phyloP scores from a whole-genome alignment of 2,113 vertebrate species.

The Oxygymnocypris stewartii region DNA sequence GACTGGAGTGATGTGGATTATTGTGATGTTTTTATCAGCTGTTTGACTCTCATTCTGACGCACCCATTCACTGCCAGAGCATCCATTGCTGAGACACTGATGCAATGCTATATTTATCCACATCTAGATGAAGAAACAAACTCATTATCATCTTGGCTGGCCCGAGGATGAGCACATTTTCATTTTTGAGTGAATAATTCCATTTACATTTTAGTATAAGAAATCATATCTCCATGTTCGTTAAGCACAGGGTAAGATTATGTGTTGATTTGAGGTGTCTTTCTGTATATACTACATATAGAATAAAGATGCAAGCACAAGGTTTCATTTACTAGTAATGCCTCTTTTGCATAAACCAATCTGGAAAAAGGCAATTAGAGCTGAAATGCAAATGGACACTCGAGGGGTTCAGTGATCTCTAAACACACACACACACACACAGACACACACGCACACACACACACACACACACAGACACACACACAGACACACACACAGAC shows the following conservation, averaged over 20 bases:
- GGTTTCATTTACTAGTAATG: not conserved
- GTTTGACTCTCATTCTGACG: not conserved
- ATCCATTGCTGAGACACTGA: too few species aligned
- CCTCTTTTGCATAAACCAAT: not conserved
- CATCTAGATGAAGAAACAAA: too few species aligned
- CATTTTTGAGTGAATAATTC: not conserved
- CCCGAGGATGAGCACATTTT: too few species aligned
- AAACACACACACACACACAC: not conserved
- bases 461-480: too few species aligned
- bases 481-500: too few species aligned
- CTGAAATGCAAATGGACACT: not conserved
- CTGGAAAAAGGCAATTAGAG: slow-evolving; percentile 5
- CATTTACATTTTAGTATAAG: not conserved
- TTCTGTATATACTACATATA: not conserved
- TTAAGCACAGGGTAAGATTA: not conserved
- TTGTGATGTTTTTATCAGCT: not conserved
- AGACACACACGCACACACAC: too few species aligned
- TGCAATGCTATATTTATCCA: too few species aligned
- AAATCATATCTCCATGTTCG: not conserved
- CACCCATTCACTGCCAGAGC: not conserved
- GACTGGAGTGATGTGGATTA: too few species aligned
- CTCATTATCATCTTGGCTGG: too few species aligned
- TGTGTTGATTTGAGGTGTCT: not conserved
- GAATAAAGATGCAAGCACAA: not conserved
- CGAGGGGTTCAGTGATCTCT: not conserved